Conservation (phyloP, 2,113 vertebrate species). For the Misgurnus mizolepis region DNA sequence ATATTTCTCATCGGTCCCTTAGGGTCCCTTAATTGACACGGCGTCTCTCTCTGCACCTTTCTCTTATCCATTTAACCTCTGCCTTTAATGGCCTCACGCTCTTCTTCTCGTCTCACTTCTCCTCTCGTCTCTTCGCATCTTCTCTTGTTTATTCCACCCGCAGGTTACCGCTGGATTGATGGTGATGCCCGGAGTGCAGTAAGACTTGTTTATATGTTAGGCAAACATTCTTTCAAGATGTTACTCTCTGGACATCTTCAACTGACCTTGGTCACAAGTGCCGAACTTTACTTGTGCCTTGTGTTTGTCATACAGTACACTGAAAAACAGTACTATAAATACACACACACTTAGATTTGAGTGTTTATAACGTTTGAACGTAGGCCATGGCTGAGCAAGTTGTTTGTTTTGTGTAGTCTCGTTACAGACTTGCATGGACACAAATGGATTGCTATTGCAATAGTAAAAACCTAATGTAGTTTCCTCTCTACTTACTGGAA, state of each 20-base stretch:
- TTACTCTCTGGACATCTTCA: not conserved
- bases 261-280: not conserved
- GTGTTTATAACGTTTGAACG: not conserved
- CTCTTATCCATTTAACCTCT: not conserved
- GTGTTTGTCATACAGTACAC: not conserved
- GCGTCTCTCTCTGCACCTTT: not conserved
- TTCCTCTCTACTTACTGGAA: slow-evolving; percentile 18
- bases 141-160: not conserved
- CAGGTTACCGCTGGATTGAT: not conserved
- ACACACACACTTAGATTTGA: not conserved
- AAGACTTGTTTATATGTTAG: slow-evolving; percentile 10
- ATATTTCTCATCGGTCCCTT: slow-evolving; percentile 8
- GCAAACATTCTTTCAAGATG: slow-evolving; percentile 25
- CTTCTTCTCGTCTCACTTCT: not conserved
- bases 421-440: not conserved
- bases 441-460: slow-evolving; percentile 1
- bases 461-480: not conserved
- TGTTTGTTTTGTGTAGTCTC: not conserved
- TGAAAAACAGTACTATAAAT: slow-evolving; percentile 2
- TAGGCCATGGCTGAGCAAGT: not conserved
- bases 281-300: not conserved
- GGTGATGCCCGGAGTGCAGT: slow-evolving; percentile 21
- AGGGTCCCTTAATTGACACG: slow-evolving; percentile 10
- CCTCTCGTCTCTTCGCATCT: too few species aligned
- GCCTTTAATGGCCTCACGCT: not conserved